phyloP scores from a whole-genome alignment of 1,140 invertebrate species.

The Sycophaga agraensis region DNA sequence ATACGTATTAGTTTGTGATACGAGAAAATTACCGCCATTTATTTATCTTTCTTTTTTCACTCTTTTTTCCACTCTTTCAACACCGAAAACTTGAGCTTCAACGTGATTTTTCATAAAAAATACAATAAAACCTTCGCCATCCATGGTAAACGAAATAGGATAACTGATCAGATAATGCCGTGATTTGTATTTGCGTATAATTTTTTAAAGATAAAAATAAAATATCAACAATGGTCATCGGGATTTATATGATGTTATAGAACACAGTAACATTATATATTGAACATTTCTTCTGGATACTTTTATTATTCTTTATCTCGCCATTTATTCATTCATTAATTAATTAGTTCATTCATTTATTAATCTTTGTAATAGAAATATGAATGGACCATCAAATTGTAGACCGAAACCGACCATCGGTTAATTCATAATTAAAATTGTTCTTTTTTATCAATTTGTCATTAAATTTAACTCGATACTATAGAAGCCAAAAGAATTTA shows the following conservation, averaged over 20 bases:
- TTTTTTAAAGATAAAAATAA: background rate
- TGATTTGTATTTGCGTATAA: background rate
- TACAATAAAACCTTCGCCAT: background rate
- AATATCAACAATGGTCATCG: background rate
- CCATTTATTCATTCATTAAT: too few relatives aligned
- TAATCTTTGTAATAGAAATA: too few relatives aligned
- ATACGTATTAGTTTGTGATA: slow-evolving; percentile 22
- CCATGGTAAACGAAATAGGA: background rate
- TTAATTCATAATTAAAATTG: too few relatives aligned
- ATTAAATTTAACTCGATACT: background rate
- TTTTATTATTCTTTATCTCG: too few relatives aligned
- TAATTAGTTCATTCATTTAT: too few relatives aligned
- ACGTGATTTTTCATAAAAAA: background rate
- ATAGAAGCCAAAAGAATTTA: slow-evolving; percentile 1
- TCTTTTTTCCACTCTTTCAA: background rate
- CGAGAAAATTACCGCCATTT: slow-evolving; percentile 5
- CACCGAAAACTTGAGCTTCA: background rate
- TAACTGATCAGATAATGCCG: background rate
- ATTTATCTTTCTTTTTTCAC: background rate
- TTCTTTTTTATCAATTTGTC: background rate
- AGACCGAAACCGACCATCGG: too few relatives aligned
- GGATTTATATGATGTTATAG: background rate
- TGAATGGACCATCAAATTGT: too few relatives aligned
- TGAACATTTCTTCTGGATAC: background rate
- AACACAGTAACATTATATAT: background rate